These are phyloP conservation scores for Thinocorus orbignyianus DNA, from an alignment of 2,113 vertebrate species.

Conservation along the genomic window DNA sequence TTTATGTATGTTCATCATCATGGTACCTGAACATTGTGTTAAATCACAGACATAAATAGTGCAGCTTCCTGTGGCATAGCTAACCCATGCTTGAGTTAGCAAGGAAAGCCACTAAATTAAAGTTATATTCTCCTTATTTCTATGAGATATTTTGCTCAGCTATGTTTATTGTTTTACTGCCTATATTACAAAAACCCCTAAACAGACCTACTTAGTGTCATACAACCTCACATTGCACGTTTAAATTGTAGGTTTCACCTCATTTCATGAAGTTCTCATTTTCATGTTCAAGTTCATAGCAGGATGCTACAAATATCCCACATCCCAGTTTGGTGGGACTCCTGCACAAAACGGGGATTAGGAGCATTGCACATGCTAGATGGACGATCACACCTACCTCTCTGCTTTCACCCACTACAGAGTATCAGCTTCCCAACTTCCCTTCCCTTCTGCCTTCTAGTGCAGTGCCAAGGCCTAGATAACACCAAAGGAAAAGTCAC, in stretches of 20 bases:
- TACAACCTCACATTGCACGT: neutral
- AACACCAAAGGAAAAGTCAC: neutral
- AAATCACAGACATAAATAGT: neutral
- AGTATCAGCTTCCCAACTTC: neutral
- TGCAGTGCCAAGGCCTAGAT: neutral
- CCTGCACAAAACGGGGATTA: neutral
- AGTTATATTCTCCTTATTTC: neutral
- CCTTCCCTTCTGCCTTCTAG: neutral
- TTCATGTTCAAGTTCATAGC: neutral
- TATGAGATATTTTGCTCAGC: neutral
- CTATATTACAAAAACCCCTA: neutral
- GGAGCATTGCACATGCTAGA: neutral
- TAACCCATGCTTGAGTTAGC: neutral
- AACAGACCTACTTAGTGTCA: neutral
- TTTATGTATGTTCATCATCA: neutral
- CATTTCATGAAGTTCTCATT: neutral
- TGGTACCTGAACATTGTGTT: neutral
- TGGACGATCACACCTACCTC: neutral
- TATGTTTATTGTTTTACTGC: neutral
- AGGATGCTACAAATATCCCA: neutral
- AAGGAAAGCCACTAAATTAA: neutral
- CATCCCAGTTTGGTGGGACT: neutral
- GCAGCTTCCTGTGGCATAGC: neutral
- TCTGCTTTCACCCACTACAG: neutral
- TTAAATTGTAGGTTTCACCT: neutral